phyloP scores from a whole-genome alignment of 2,888 invertebrate genomes.

The Temnothorax rugatulus region DNA sequence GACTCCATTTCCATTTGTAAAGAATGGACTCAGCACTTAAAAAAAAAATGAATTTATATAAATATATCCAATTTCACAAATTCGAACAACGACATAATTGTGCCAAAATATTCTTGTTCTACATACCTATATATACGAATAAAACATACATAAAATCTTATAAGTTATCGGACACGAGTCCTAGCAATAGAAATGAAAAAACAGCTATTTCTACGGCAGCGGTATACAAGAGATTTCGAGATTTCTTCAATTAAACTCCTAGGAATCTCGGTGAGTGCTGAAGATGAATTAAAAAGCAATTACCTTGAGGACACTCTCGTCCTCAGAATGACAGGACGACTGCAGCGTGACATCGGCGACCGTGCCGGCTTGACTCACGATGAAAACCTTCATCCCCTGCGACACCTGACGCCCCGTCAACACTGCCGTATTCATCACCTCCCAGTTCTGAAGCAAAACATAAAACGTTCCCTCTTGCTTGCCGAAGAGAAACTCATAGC shows the following conservation, averaged over 20 bases:
- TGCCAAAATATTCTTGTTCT: background rate
- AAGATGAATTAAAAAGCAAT: constrained; percentile 61
- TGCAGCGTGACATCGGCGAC: constrained; percentile 98
- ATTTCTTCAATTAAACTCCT: constrained; percentile 20
- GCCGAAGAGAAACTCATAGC: background rate
- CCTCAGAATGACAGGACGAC: constrained; percentile 97
- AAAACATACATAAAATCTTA: background rate
- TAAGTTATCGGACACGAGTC: background rate
- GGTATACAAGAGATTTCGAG: background rate
- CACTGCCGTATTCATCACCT: constrained; percentile 97
- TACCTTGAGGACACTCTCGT: constrained; percentile 98
- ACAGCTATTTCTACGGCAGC: background rate
- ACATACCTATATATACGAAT: background rate
- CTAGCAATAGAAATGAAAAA: background rate
- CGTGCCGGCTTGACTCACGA: constrained; percentile 97
- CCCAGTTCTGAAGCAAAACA: constrained; percentile 92
- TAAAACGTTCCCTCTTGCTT: background rate
- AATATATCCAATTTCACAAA: background rate
- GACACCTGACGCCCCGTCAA: constrained; percentile 97
- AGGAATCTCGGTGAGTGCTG: constrained; percentile 1
- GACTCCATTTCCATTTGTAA: background rate
- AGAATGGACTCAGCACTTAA: background rate
- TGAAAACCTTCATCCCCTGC: constrained; percentile 97
- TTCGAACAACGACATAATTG: background rate
- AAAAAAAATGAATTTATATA: background rate